Evolutionary conservation across 2,888 invertebrate genomes (phyloP).

Genomic region (Yponomeuta evonymella): DNA sequence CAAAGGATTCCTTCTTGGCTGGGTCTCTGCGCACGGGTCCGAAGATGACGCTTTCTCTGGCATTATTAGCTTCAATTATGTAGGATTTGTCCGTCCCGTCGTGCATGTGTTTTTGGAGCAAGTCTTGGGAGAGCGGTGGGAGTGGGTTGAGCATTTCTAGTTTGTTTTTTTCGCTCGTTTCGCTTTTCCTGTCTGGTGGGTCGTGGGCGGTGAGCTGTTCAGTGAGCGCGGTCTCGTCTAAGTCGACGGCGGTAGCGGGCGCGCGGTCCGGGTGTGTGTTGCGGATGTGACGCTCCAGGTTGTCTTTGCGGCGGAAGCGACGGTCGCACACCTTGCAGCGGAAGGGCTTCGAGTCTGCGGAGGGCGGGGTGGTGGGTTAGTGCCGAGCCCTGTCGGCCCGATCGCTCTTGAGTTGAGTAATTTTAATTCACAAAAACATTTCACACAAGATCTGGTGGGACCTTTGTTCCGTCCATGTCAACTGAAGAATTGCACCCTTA

Average conservation of each 20-base stretch:
- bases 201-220: slow-evolving; percentile 25
- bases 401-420: no score
- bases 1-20: slow-evolving; percentile 36
- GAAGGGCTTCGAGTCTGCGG: slow-evolving; percentile 80
- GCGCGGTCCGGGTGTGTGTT: slow-evolving; percentile 81
- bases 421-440: no score
- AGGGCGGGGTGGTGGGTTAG: background rate
- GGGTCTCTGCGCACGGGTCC: slow-evolving; percentile 34
- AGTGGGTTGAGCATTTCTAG: slow-evolving; percentile 55
- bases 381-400: background rate
- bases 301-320: slow-evolving; percentile 85
- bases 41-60: slow-evolving; percentile 66
- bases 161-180: slow-evolving; percentile 40
- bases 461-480: no score
- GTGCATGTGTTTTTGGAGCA: slow-evolving; percentile 48
- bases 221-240: slow-evolving; percentile 49
- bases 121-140: slow-evolving; percentile 42
- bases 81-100: slow-evolving; percentile 46
- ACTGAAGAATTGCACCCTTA: no score
- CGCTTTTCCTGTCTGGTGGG: slow-evolving; percentile 20
- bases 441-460: no score
- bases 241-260: slow-evolving; percentile 49
- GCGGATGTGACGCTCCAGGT: slow-evolving; percentile 83
- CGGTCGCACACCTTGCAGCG: slow-evolving; percentile 83
- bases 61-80: slow-evolving; percentile 64